Evolutionary conservation across 2,113 vertebrate genomes (phyloP).

Genomic region (Periophthalmus modestus): DNA sequence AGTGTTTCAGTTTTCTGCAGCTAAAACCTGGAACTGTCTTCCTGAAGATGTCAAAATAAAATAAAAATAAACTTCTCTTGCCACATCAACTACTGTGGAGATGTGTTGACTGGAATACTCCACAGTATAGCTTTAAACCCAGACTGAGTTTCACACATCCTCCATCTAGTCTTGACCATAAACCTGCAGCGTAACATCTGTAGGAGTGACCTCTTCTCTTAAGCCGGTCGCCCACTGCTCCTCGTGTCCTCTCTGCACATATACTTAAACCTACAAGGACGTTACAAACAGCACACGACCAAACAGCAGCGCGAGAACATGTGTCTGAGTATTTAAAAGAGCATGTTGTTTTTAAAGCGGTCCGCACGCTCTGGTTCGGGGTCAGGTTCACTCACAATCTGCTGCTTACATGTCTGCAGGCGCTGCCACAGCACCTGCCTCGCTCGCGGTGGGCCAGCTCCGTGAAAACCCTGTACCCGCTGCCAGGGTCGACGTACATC

Average conservation of each 20-base stretch:
- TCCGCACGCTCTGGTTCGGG: neutral
- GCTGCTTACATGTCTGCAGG: conserved; percentile 83
- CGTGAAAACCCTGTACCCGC: conserved; percentile 78
- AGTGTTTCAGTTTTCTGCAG: too few relatives aligned
- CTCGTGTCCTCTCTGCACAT: neutral
- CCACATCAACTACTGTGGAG: too few relatives aligned
- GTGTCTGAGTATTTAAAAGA: neutral
- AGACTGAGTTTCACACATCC: too few relatives aligned
- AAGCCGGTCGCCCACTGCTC: too few relatives aligned
- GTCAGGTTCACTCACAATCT: conserved; percentile 4
- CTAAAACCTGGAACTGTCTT: too few relatives aligned
- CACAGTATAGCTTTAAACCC: too few relatives aligned
- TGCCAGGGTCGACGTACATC: conserved; percentile 79
- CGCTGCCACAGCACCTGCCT: conserved; percentile 80
- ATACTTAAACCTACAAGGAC: neutral
- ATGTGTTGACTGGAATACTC: too few relatives aligned
- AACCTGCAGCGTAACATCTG: too few relatives aligned
- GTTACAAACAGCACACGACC: neutral
- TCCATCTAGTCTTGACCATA: too few relatives aligned
- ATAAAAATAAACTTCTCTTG: too few relatives aligned
- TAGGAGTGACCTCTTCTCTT: too few relatives aligned
- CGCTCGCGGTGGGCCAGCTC: conserved; percentile 79
- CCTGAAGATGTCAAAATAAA: too few relatives aligned
- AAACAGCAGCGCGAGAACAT: neutral
- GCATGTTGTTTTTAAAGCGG: neutral